Base-by-base conservation (phyloP, 2,797 vertebrate species). In the Alexandromys oeconomus region DNA sequence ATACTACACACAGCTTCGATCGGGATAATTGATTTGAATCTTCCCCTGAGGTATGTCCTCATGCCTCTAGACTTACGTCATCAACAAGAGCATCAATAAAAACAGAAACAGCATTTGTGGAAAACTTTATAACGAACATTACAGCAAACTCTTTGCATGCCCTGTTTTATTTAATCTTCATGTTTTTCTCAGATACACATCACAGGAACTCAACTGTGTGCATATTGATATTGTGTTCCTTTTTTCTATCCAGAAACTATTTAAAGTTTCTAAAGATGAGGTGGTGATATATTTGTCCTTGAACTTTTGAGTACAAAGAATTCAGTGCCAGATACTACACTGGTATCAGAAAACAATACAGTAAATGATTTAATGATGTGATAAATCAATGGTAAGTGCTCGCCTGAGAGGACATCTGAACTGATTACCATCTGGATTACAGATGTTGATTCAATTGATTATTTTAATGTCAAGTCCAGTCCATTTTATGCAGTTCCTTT, bases 251-350 rank as follows among this genome's bases (percentile, higher is more conserved):
- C 54, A 67, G 17, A 73, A 82, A 80, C 25, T 29, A 61, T 82
- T 67, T 90, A 61, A 87, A n/a, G 29, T 97, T 37, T 3, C 59
- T 91, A 85, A 84, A 92, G 11, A 21, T 93, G 89, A 95, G 57
- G 27, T 67, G 48, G 29, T 85, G 69, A 92, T 63, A 81, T 85
- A 63, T 71, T 69, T 79, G 43, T 80, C 31, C 89, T 93, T 90
- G 65, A 89, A 48, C 71, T 65, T 87, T 92, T 2, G 90, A 15
- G 8, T 87, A 40, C 43, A 93, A 65, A 65, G 40, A 77, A 27
- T 65, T 91, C 8, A 86, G 46, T 81, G 9, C n/a, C 92, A 59
- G 23, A 34, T 71, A 91, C 6, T 71, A 89, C 78, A 74, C 15
- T 88, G 65, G 12, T 95, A 90, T 94, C 92, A 86, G 13, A 54